Evolutionary conservation across 2,113 vertebrate species (phyloP).

Genomic region (Naja naja): DNA sequence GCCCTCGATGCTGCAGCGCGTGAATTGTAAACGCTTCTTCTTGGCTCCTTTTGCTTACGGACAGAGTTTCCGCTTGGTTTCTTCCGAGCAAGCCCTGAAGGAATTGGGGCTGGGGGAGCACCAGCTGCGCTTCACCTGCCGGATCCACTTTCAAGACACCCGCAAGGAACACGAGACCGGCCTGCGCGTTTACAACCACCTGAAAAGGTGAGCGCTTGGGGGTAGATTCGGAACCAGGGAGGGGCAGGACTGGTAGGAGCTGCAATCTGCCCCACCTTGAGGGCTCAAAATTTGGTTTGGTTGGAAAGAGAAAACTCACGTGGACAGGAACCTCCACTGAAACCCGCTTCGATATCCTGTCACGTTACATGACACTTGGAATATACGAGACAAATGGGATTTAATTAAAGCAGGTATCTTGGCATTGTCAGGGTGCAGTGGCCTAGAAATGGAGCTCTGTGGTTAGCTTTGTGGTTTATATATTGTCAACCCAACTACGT

Average conservation of each 20-base stretch:
- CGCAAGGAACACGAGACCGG: slow-evolving; percentile 88
- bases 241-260: not conserved
- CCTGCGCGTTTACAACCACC: slow-evolving; percentile 83
- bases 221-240: too few relatives aligned
- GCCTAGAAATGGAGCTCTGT: too few relatives aligned
- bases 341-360: not conserved
- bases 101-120: slow-evolving; percentile 92
- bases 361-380: not conserved
- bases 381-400: not conserved
- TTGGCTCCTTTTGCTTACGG: not conserved
- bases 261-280: not conserved
- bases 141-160: slow-evolving; percentile 87
- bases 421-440: not conserved
- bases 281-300: not conserved
- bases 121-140: slow-evolving; percentile 94
- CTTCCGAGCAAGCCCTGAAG: slow-evolving; percentile 90
- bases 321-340: not conserved
- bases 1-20: too few relatives aligned
- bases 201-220: slow-evolving; percentile 75
- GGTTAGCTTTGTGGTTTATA: too few relatives aligned
- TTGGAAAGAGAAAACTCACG: not conserved
- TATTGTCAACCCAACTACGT: too few relatives aligned
- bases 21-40: not conserved
- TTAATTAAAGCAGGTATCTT: not conserved
- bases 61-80: slow-evolving; percentile 89